Percentiles rank a stretch among this genome's conserved stretches.
phyloP scores from a whole-genome alignment of 64 coral and sea anemone genomes.

The Platygyra sinensis region DNA sequence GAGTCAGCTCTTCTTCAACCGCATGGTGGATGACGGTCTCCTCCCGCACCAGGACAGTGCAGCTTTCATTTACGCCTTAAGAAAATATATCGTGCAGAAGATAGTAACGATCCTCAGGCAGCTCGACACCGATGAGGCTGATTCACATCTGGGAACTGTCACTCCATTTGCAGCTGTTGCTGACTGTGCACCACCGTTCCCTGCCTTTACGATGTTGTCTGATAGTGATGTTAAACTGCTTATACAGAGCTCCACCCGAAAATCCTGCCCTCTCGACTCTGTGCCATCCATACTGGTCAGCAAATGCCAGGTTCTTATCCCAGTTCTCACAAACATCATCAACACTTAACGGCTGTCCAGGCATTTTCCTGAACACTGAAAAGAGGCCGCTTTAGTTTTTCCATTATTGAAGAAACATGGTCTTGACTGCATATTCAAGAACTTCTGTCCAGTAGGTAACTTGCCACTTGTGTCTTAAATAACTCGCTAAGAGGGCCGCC shows the following conservation, averaged over 20 bases:
- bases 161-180: background rate
- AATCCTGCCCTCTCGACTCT: constrained; percentile 25
- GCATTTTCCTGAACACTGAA: background rate
- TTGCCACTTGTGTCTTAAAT: background rate
- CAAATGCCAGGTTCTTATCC: constrained; percentile 15
- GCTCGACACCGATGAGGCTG: constrained; percentile 29
- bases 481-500: too few relatives aligned
- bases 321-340: constrained; percentile 4
- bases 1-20: constrained; percentile 29
- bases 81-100: constrained; percentile 35
- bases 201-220: constrained; percentile 20
- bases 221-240: too few relatives aligned
- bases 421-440: background rate
- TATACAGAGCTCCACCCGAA: background rate
- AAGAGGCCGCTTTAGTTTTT: constrained; percentile 1
- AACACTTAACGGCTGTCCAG: background rate
- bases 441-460: constrained; percentile 1
- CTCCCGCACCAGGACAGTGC: constrained; percentile 4
- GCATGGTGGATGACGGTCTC: constrained; percentile 43
- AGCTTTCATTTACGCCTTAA: constrained; percentile 2
- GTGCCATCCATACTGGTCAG: background rate
- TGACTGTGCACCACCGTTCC: constrained; percentile 16
- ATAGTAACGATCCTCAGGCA: too few relatives aligned
- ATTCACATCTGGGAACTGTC: background rate
- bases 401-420: background rate